Percentiles rank a stretch among this genome's conserved stretches.
Conservation (phyloP, 2,113 vertebrate species). For the Empidonax alnorum region DNA sequence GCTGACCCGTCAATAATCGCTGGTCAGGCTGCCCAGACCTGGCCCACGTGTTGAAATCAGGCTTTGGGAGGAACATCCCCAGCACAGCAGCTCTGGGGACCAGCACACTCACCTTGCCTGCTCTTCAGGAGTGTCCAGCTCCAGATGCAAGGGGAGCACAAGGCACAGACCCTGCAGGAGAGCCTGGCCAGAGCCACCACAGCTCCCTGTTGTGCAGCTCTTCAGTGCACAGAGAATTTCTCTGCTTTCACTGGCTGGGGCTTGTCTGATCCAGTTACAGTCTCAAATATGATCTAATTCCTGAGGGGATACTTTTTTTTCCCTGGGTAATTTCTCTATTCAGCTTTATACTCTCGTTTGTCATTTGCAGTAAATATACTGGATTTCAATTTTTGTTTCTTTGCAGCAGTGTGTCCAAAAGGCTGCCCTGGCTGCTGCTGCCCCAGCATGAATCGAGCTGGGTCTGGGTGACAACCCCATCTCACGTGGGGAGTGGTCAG, state of each 20-base stretch:
- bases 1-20: background rate
- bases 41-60: background rate
- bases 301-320: background rate
- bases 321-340: background rate
- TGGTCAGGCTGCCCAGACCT: background rate
- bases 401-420: background rate
- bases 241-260: background rate
- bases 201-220: background rate
- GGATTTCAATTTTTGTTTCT: constrained; percentile 29
- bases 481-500: background rate
- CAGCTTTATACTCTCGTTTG: constrained; percentile 16
- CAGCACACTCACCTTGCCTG: accelerated
- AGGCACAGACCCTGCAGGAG: background rate
- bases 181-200: background rate
- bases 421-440: background rate
- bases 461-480: background rate
- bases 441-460: background rate
- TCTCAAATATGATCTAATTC: constrained; percentile 29
- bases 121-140: background rate
- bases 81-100: background rate
- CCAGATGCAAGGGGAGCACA: background rate
- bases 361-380: constrained; percentile 34
- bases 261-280: constrained; percentile 32
- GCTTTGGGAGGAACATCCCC: background rate
- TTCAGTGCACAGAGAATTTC: background rate